Evolutionary conservation across 1,140 invertebrate genomes (phyloP).

Genomic region (Halyomorpha halys): DNA sequence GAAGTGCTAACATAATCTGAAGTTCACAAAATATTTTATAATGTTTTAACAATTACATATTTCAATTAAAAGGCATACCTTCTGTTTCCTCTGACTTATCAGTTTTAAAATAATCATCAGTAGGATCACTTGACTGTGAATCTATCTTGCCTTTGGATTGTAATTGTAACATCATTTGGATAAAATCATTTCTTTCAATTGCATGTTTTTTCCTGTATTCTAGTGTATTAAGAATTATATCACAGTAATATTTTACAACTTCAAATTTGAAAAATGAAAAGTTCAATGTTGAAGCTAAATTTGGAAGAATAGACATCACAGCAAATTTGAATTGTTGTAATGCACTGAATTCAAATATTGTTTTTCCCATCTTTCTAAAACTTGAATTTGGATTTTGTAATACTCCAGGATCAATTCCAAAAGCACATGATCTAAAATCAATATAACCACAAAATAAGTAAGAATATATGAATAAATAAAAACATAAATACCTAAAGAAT

Average conservation of each 20-base stretch:
- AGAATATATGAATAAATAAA: not conserved
- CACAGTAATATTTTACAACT: slow-evolving; percentile 27
- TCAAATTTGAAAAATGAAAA: slow-evolving; percentile 22
- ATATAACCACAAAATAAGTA: not conserved
- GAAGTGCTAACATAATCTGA: too few species aligned
- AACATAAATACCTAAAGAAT: too few species aligned
- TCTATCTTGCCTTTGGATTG: slow-evolving; percentile 25
- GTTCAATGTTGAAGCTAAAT: slow-evolving; percentile 19
- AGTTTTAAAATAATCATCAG: slow-evolving; percentile 15
- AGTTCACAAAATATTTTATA: too few species aligned
- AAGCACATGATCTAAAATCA: slow-evolving; percentile 37
- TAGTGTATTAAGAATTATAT: slow-evolving; percentile 28
- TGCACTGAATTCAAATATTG: slow-evolving; percentile 34
- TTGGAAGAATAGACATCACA: slow-evolving; percentile 11
- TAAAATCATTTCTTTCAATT: slow-evolving; percentile 31
- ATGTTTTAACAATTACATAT: too few species aligned
- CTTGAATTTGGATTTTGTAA: slow-evolving; percentile 41
- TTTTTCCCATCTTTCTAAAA: slow-evolving; percentile 33
- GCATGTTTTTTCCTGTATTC: slow-evolving; percentile 27
- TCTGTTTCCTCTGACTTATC: not conserved
- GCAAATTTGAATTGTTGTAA: not conserved
- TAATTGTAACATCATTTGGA: slow-evolving; percentile 31
- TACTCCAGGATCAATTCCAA: slow-evolving; percentile 45
- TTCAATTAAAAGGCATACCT: not conserved
- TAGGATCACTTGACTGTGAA: not conserved